phyloP scores from a whole-genome alignment of 53 echinoderm and acorn worm species.

The Patiria pectinifera region DNA sequence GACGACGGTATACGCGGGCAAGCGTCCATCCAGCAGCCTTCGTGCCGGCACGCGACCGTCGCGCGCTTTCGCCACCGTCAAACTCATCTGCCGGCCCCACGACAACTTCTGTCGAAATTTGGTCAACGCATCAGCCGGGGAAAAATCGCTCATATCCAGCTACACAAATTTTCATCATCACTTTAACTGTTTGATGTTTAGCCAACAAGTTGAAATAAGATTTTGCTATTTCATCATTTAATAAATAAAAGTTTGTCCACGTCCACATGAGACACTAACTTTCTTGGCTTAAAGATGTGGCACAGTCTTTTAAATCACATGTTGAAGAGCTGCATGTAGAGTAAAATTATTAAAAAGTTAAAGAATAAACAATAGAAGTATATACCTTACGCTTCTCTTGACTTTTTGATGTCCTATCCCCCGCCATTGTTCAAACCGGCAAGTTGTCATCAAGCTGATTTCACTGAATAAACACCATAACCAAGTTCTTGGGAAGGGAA shows the following conservation, averaged over 20 bases:
- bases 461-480: slow-evolving; percentile 42
- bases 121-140: background rate
- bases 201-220: too few species aligned
- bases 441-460: slow-evolving; percentile 49
- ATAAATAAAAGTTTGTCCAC: too few species aligned
- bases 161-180: too few species aligned
- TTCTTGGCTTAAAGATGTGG: too few species aligned
- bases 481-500: background rate
- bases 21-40: background rate
- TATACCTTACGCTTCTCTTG: slow-evolving; percentile 53
- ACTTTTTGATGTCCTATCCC: slow-evolving; percentile 37
- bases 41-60: slow-evolving; percentile 13
- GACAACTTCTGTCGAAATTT: background rate
- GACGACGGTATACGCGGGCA: too few species aligned
- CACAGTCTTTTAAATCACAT: too few species aligned
- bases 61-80: background rate
- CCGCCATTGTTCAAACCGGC: slow-evolving; percentile 39
- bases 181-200: too few species aligned
- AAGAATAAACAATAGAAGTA: background rate
- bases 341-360: background rate
- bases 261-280: too few species aligned
- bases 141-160: too few species aligned
- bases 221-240: too few species aligned
- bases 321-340: too few species aligned
- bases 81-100: background rate